Base-by-base conservation (phyloP, 2,113 vertebrate species). In the Tursiops truncatus region DNA sequence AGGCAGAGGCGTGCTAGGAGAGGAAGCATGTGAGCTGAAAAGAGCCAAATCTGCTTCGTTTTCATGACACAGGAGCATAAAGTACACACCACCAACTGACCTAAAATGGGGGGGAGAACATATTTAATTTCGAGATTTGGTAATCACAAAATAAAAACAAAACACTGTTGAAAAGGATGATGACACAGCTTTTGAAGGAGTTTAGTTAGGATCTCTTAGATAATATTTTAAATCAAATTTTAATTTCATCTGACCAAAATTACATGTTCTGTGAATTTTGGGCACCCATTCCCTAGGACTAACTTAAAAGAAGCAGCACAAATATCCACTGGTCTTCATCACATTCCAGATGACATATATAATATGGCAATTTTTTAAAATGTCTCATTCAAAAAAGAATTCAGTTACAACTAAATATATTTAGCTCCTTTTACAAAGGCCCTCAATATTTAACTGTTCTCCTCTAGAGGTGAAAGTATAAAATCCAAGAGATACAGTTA, bases 31-130 rank as follows among this genome's bases (percentile, higher is more conserved):
- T 99, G 99, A 96, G 99, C 99, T 2, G 99, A 99, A 96, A 99
- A 99, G 3, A 99, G 99, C 99, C 99, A 99, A 95, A 99, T 99
- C 98, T 99, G 99, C 96, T 99, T 99, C 38, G 99, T 99, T 98
- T 99, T 99, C 99, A 99, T 99, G 97, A 99, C 99, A 94, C 99
- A 99, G 95, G 99, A 99, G 98, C 99, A 99, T 41, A 99, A 98
- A 0, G 99, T 99, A 91, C 99, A 99, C 25, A 99, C 99, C 98
- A 99, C 99, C 98, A 99, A 98, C 98, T 99, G 99, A 98, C 99
- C 99, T 99, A 98, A 8, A 98, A 98, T 53, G 23, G 50, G 56
- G 15, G 76, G 38, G 2, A 95, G 38, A 84, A 73, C 4, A 25
- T 26, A 80, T 56, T 86, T 50, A 44, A 83, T 53, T 80, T 58